A percentile compares a stretch with the other conserved stretches of the same genome.
Evolutionary conservation across 1,140 invertebrate genomes (phyloP).

Genomic region (Phenacoccus solenopsis): DNA sequence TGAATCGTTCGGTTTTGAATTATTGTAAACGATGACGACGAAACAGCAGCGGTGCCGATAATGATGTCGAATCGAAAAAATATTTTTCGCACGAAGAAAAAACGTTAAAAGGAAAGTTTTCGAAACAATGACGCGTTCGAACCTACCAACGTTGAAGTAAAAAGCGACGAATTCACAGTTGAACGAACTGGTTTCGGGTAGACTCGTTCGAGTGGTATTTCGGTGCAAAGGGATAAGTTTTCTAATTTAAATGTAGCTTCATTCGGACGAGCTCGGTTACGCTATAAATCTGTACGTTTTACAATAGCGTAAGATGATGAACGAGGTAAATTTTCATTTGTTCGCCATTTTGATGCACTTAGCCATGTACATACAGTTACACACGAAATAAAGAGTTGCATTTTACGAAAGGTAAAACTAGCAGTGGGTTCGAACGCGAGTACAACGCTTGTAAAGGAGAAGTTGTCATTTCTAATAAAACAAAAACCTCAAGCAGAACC

Average conservation of each 20-base stretch:
- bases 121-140: not conserved
- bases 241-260: not conserved
- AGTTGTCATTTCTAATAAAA: conserved; percentile 3
- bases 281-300: not conserved
- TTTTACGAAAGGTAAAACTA: not conserved
- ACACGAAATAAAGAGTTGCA: not conserved
- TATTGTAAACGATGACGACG: not conserved
- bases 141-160: too few relatives aligned
- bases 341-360: not conserved
- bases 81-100: not conserved
- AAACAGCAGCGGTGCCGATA: too few relatives aligned
- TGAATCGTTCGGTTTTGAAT: not conserved
- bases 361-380: not conserved
- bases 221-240: not conserved
- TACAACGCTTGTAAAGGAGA: too few relatives aligned
- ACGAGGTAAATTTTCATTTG: not conserved
- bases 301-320: not conserved
- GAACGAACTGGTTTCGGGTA: not conserved
- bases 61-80: not conserved
- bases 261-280: not conserved
- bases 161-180: not conserved
- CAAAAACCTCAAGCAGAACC: not conserved
- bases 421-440: not conserved
- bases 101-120: not conserved
- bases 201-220: not conserved